These are phyloP conservation scores for Merops nubicus DNA, from an alignment of 2,113 vertebrate genomes.

Conservation along the genomic window DNA sequence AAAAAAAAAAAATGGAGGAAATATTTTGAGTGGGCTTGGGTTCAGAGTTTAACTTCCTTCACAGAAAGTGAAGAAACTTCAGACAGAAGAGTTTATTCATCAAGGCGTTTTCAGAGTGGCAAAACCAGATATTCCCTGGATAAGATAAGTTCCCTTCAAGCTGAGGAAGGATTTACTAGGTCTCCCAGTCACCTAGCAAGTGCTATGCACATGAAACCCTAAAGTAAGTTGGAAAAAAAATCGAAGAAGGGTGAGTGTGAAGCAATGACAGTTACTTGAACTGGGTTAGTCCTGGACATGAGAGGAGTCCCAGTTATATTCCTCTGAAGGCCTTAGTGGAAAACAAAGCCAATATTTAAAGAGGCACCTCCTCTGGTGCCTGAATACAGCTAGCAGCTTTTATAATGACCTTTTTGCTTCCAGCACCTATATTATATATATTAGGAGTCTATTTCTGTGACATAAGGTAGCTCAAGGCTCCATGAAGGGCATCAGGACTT, in stretches of 20 bases:
- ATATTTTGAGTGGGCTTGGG: not conserved
- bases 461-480: not conserved
- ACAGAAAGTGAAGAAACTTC: not conserved
- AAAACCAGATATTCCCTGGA: not conserved
- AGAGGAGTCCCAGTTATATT: not conserved
- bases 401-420: not conserved
- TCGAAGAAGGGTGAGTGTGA: not conserved
- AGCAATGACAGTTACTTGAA: not conserved
- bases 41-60: not conserved
- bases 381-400: not conserved
- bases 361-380: not conserved
- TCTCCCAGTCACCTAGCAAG: not conserved
- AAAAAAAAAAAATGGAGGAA: not conserved
- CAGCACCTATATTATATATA: not conserved
- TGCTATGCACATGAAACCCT: not conserved
- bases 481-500: not conserved
- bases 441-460: constrained; percentile 2
- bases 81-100: not conserved
- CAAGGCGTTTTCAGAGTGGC: not conserved
- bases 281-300: not conserved
- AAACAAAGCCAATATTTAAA: not conserved
- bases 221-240: not conserved
- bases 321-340: not conserved
- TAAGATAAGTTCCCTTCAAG: not conserved
- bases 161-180: not conserved